Evolutionary conservation across 2,888 invertebrate genomes (phyloP).

Genomic region (Platycheirus rosarum): DNA sequence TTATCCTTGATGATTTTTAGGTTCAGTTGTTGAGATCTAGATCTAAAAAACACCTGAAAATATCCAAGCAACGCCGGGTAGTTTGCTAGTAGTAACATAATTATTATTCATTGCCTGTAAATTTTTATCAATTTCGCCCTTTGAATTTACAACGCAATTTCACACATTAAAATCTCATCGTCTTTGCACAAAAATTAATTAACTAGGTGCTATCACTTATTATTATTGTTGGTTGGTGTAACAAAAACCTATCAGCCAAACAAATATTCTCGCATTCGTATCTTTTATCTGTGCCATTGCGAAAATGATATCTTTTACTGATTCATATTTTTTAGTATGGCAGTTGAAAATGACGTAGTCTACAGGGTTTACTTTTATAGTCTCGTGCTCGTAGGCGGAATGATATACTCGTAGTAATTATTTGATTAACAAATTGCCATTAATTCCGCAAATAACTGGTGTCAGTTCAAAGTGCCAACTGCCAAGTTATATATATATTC

Average conservation of each 20-base stretch:
- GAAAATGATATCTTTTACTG: slow-evolving; percentile 7
- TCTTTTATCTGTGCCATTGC: slow-evolving; percentile 10
- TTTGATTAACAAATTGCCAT: slow-evolving; percentile 38
- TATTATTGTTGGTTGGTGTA: neutral
- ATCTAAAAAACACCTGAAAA: neutral
- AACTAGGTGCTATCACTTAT: neutral
- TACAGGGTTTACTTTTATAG: no score
- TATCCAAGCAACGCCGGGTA: no score
- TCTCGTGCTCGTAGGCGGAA: slow-evolving; percentile 23
- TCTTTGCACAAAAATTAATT: no score
- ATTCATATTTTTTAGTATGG: slow-evolving; percentile 4
- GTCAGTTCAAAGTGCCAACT: neutral
- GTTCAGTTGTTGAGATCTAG: no score
- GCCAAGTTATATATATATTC: no score
- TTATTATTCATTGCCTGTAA: slow-evolving; percentile 7
- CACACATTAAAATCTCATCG: no score
- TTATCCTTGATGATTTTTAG: no score
- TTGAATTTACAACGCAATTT: neutral
- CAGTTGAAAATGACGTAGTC: slow-evolving; percentile 1
- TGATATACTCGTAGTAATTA: slow-evolving; percentile 34
- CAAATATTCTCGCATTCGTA: neutral
- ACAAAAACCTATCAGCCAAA: neutral
- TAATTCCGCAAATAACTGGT: slow-evolving; percentile 41
- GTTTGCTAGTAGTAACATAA: no score
- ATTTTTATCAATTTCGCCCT: neutral